Evolutionary conservation across 2,797 vertebrate genomes (phyloP).

Genomic region (Iguana delicatissima): DNA sequence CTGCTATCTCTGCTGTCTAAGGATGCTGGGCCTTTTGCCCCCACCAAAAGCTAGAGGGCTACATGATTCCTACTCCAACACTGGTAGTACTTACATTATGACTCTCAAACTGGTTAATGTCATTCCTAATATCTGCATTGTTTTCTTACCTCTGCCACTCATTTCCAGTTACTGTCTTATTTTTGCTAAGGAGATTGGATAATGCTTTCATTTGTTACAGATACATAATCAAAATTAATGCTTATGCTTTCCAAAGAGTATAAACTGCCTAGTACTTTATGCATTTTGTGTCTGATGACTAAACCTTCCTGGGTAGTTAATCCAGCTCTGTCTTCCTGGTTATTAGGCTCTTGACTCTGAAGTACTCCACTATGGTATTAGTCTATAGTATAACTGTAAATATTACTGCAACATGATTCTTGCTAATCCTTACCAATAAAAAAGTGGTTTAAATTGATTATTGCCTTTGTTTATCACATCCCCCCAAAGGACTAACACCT

Average conservation of each 20-base stretch:
- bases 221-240: constrained; percentile 39
- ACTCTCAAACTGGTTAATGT: constrained; percentile 53
- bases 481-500: constrained; percentile 47
- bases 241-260: neutral
- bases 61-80: no score
- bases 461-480: constrained; percentile 57
- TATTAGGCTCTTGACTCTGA: constrained; percentile 29
- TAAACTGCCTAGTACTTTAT: neutral
- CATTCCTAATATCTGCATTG: constrained; percentile 57
- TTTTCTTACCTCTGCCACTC: constrained; percentile 46
- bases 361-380: neutral
- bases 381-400: constrained; percentile 15
- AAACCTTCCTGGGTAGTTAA: constrained; percentile 21
- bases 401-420: constrained; percentile 39
- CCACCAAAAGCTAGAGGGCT: no score
- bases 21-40: no score
- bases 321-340: constrained; percentile 12
- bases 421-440: constrained; percentile 38
- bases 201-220: constrained; percentile 48
- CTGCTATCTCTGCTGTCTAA: no score
- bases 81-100: neutral
- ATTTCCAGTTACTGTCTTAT: constrained; percentile 67
- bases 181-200: constrained; percentile 50
- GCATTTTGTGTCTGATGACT: constrained; percentile 3
- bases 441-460: constrained; percentile 61